These are phyloP conservation scores for Halcyon malimbica DNA, from an alignment of 2,113 vertebrate species.

Conservation along the genomic window DNA sequence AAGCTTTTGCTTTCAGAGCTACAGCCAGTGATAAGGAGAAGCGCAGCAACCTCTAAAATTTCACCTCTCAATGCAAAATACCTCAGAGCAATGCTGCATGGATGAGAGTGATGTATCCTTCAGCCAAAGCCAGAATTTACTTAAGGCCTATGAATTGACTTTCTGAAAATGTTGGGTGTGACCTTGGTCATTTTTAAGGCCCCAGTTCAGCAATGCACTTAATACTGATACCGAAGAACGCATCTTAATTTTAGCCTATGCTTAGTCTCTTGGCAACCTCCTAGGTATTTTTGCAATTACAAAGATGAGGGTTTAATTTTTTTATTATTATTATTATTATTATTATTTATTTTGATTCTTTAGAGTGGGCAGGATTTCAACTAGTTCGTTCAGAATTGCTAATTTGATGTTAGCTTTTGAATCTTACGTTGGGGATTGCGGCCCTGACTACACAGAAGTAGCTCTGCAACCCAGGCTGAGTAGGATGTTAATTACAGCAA, in stretches of 20 bases:
- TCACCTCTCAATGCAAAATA: background rate
- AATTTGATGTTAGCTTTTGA: background rate
- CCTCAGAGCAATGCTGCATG: background rate
- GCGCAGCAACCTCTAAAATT: background rate
- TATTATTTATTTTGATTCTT: background rate
- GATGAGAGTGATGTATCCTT: background rate
- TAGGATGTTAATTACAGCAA: background rate
- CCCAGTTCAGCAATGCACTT: background rate
- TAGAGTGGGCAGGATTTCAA: background rate
- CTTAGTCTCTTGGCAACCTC: background rate
- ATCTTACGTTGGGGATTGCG: background rate
- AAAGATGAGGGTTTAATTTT: background rate
- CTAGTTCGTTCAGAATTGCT: background rate
- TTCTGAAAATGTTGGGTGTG: background rate
- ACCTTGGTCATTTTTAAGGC: background rate
- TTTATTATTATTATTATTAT: too few species aligned
- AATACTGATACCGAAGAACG: background rate
- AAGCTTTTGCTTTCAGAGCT: background rate
- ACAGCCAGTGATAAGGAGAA: background rate
- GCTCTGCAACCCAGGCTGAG: background rate
- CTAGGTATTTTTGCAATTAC: background rate
- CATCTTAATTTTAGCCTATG: background rate
- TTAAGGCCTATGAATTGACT: background rate
- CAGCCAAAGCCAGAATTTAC: background rate
- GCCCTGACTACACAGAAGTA: background rate